Percentiles rank a stretch among this genome's conserved stretches.
Conservation (phyloP, 2,113 vertebrate species). For the Tenrec ecaudatus region DNA sequence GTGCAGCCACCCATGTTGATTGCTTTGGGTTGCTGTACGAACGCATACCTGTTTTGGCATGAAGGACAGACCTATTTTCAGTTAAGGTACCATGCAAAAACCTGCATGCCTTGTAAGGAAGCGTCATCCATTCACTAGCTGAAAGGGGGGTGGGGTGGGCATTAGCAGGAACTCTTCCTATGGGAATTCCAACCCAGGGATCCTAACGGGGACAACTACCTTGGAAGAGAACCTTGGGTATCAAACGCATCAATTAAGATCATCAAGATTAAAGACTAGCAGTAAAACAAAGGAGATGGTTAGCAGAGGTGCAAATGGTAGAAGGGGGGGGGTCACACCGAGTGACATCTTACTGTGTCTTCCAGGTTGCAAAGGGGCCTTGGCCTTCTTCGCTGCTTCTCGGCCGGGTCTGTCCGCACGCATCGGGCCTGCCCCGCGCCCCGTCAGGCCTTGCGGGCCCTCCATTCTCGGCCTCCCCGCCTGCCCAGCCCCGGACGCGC, state of each 20-base stretch:
- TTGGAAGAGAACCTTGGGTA: background rate
- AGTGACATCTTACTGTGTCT: background rate
- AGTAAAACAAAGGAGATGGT: background rate
- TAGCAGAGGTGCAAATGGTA: background rate
- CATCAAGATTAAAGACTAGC: background rate
- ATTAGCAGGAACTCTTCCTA: background rate
- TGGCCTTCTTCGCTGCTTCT: background rate
- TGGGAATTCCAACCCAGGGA: background rate
- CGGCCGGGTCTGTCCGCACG: background rate
- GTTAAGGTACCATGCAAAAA: conserved; percentile 10
- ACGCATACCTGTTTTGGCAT: background rate
- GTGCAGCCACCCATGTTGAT: conserved; percentile 26
- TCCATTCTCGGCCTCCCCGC: background rate
- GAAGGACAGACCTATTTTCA: conserved; percentile 9
- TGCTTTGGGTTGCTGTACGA: background rate
- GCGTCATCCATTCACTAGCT: background rate
- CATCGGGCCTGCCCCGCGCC: background rate
- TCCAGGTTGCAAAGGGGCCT: background rate
- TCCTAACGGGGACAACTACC: background rate
- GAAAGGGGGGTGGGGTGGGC: conserved; percentile 14
- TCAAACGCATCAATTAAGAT: background rate
- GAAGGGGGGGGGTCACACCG: no score
- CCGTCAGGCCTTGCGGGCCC: background rate
- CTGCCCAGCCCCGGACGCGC: background rate
- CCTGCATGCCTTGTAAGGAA: conserved; percentile 12